Evolutionary conservation across 37 sponge, comb jelly and placozoan species (phyloP).

Genomic region (Bolinopsis microptera): DNA sequence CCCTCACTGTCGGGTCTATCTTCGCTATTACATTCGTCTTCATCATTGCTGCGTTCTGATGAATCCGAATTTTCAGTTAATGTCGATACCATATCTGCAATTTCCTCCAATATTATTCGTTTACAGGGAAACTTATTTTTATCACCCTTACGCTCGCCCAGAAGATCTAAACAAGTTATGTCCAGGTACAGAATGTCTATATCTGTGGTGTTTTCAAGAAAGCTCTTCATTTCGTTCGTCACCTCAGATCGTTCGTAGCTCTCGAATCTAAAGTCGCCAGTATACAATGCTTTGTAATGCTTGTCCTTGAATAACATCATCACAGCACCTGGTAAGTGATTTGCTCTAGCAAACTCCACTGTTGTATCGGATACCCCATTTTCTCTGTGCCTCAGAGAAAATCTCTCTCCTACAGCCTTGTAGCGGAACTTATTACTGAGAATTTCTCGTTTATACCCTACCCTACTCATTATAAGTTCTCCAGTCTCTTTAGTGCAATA

Average conservation of each 20-base stretch:
- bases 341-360: background rate
- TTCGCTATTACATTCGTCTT: background rate
- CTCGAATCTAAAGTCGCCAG: background rate
- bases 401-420: background rate
- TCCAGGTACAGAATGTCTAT: background rate
- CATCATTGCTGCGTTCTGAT: too few species aligned
- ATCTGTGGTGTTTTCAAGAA: background rate
- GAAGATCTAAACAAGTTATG: background rate
- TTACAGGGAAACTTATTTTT: background rate
- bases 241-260: background rate
- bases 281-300: background rate
- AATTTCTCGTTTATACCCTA: background rate
- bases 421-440: background rate
- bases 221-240: background rate
- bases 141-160: background rate
- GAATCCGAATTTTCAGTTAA: too few species aligned
- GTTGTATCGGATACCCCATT: background rate
- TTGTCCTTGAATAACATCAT: background rate
- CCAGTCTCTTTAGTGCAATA: background rate
- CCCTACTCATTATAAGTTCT: background rate
- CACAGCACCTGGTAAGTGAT: background rate
- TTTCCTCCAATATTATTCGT: background rate
- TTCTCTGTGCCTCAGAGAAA: background rate
- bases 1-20: background rate
- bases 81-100: too few species aligned